These are phyloP conservation scores for Arothron firmamentum DNA, from an alignment of 2,113 vertebrate species.

Conservation along the genomic window DNA sequence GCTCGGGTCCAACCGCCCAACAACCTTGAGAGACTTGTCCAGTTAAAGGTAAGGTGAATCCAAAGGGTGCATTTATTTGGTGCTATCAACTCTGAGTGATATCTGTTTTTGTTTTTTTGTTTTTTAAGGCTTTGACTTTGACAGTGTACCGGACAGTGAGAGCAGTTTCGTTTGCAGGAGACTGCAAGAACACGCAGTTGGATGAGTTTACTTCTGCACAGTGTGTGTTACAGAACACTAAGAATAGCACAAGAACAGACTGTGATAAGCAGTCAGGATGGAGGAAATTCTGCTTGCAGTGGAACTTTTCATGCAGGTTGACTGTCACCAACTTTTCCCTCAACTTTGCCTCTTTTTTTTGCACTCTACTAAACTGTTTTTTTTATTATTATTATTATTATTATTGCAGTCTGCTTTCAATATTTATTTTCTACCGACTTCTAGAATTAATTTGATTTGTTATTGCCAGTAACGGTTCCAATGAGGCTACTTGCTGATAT, in stretches of 20 bases:
- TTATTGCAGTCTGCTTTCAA: no score
- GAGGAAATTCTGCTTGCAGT: background rate
- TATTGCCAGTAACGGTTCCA: no score
- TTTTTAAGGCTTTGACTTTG: conserved; percentile 22
- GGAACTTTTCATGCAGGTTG: background rate
- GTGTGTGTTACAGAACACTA: conserved; percentile 9
- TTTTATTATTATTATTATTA: no score
- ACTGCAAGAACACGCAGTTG: background rate
- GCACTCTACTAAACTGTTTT: no score
- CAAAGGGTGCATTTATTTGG: conserved; percentile 15
- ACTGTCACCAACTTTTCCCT: background rate
- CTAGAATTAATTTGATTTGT: no score
- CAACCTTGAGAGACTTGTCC: conserved; percentile 50
- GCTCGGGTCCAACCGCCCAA: conserved; percentile 16
- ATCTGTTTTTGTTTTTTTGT: background rate
- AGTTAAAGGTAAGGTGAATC: conserved; percentile 5
- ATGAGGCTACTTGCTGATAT: no score
- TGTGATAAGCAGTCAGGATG: background rate
- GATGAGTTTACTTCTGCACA: conserved; percentile 9
- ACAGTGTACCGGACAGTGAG: conserved; percentile 18
- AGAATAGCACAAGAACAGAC: conserved; percentile 9
- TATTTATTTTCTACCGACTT: no score
- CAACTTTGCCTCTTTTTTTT: no score
- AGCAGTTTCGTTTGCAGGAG: conserved; percentile 10
- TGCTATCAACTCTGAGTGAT: background rate